phyloP scores from a whole-genome alignment of 2,113 vertebrate species.

The Macquaria australasica region DNA sequence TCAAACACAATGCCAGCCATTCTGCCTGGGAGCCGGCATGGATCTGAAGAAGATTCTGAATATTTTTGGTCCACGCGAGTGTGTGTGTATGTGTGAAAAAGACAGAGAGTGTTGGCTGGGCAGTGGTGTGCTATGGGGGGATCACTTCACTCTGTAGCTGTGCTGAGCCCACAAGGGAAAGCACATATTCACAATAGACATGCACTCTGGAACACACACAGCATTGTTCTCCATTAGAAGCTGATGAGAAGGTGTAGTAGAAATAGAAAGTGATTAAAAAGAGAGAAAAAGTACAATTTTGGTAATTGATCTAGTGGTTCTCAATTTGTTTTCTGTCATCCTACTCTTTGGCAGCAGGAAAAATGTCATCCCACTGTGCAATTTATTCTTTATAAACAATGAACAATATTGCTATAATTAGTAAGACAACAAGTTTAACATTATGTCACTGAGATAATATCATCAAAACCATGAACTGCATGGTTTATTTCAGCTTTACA shows the following conservation, averaged over 20 bases:
- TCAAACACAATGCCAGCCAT: conserved; percentile 48
- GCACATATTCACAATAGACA: background rate
- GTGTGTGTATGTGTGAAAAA: background rate
- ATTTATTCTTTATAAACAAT: background rate
- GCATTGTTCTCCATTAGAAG: background rate
- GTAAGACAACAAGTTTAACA: too few species aligned
- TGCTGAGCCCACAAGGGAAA: conserved; percentile 9
- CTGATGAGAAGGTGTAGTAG: background rate
- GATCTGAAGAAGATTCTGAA: conserved; percentile 28
- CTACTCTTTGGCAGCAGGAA: background rate
- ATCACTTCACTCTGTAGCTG: conserved; percentile 26
- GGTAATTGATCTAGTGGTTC: background rate
- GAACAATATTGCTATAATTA: background rate
- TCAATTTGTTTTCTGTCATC: background rate
- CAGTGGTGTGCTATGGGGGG: background rate
- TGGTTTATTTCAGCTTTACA: background rate
- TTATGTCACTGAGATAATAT: background rate
- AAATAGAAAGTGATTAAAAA: too few species aligned
- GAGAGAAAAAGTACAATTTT: background rate
- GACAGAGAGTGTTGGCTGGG: background rate
- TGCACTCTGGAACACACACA: background rate
- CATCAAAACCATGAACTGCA: background rate
- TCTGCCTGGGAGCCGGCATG: conserved; percentile 34
- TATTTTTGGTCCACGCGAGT: background rate
- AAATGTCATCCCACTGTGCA: too few species aligned